phyloP scores from a whole-genome alignment of 2,888 invertebrate genomes.

The Chromoteleia sp. region DNA sequence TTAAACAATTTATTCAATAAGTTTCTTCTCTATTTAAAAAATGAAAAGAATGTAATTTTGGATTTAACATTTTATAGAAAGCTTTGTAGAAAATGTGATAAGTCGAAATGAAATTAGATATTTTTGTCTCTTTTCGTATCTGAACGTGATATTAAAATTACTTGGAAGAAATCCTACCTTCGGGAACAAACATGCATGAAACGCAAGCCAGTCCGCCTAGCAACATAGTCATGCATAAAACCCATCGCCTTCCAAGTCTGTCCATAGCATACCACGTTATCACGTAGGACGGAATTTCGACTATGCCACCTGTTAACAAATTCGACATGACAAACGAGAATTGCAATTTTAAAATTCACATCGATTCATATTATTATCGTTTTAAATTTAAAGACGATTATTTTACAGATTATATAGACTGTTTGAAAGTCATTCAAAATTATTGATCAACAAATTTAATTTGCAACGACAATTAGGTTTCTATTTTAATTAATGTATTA shows the following conservation, averaged over 20 bases:
- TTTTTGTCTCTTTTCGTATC: not conserved
- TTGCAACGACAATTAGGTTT: too few relatives aligned
- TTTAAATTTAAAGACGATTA: too few relatives aligned
- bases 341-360: not conserved
- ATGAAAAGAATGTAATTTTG: too few relatives aligned
- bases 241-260: conserved; percentile 88
- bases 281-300: conserved; percentile 88
- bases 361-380: not conserved
- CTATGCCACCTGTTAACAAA: conserved; percentile 86
- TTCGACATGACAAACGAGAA: conserved; percentile 16
- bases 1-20: too few relatives aligned
- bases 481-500: too few relatives aligned
- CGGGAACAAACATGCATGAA: conserved; percentile 88
- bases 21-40: too few relatives aligned
- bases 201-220: conserved; percentile 89
- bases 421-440: too few relatives aligned
- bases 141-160: not conserved
- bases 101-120: too few relatives aligned
- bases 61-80: too few relatives aligned
- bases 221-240: conserved; percentile 88
- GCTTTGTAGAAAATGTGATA: too few relatives aligned
- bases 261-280: conserved; percentile 89
- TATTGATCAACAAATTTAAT: too few relatives aligned
- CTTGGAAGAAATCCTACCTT: conserved; percentile 85
- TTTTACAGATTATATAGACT: too few relatives aligned